Evolutionary conservation across 1,140 invertebrate species (phyloP), one percentile per base, ranked within the genome.

Genomic region (Gryllus bimaculatus): DNA sequence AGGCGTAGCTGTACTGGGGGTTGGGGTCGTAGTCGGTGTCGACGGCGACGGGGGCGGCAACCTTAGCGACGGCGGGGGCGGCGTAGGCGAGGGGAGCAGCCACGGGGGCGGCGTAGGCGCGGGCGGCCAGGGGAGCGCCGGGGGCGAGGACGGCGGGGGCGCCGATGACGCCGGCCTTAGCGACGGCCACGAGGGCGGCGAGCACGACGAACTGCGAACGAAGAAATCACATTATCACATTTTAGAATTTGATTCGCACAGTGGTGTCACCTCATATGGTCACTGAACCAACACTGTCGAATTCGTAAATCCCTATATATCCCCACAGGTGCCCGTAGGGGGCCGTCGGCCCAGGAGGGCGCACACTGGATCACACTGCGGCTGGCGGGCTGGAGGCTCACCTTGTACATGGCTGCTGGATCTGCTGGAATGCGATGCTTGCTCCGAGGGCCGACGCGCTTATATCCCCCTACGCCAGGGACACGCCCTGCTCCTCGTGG

Each of bases 171-270:
- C 78, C 78, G 39, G 81, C 81, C 15, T 49, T n/a, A 48, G 80
- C 81, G 77, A 77, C 81, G 75, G 80, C 80, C 78, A 81, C 79
- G 5, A 80, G 75, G 74, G 81, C 81, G 79, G 81, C 79, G 77
- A 80, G 81, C 76, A 79, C n/a, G 47, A 80, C 20, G n/a, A 80
- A 47, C 80, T 80, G 80, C 13, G 75, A 79, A 48, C 3, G 21
- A 77, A 66, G 54, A 66, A 66, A 66, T 66, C 54, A 66, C 54
- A 66, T 66, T 0, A 66, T 66, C 54, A 66, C 54, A 66, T 66
- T 66, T 66, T 66, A 66, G 18, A 66, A 66, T 66, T 66, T 7
- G 18, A 66, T 66, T 66, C 54, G 10, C 54, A 66, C 54, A 10
- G 10, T 66, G 18, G 10, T 13, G 18, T 13, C 54, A 66, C 10